Conservation (phyloP, 2,113 vertebrate genomes). For the Mustela lutreola region DNA sequence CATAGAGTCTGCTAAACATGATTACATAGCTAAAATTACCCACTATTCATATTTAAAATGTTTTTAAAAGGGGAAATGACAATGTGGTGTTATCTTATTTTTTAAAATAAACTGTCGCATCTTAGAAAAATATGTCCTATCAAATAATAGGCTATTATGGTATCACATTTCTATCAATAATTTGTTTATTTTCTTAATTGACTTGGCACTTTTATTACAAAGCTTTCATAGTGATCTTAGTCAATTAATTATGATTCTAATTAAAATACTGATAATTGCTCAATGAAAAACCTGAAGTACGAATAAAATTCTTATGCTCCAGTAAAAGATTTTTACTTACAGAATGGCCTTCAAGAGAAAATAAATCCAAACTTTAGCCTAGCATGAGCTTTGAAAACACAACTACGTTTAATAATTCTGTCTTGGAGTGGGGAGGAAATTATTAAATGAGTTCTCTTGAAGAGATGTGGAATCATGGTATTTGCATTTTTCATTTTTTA, state of each 20-base stretch:
- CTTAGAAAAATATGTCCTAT: not conserved
- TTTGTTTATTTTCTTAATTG: not conserved
- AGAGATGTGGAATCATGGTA: not conserved
- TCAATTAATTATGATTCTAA: not conserved
- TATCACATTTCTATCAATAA: not conserved
- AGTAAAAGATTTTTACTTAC: not conserved
- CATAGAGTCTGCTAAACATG: not conserved
- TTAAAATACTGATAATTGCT: not conserved
- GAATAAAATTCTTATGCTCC: not conserved
- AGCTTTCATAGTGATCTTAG: not conserved
- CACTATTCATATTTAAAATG: not conserved
- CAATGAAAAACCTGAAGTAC: not conserved
- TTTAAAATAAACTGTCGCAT: not conserved
- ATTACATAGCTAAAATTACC: not conserved
- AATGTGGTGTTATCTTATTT: not conserved
- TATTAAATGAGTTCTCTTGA: not conserved
- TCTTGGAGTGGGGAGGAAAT: not conserved
- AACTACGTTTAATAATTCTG: not conserved
- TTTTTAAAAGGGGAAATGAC: not conserved
- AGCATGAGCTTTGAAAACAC: not conserved
- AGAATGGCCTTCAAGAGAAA: not conserved
- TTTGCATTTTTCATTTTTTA: not conserved
- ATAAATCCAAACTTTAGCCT: not conserved
- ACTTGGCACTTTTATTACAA: not conserved
- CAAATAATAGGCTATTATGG: not conserved